Evolutionary conservation across 2,797 vertebrate species (phyloP).

Genomic region (Serranus cabrilla): DNA sequence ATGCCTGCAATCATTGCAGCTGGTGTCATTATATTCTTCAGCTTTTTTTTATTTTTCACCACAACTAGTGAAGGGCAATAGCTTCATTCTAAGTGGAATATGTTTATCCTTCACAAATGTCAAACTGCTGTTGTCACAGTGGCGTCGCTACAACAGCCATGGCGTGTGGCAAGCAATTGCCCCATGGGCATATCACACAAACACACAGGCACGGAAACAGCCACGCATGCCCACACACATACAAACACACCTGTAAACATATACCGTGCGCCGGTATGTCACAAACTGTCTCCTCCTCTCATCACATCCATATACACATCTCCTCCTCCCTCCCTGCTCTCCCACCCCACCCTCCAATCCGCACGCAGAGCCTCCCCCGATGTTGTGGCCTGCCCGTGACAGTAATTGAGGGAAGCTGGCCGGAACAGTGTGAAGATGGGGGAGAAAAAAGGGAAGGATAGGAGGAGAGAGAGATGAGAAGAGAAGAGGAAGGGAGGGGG

Average conservation of each 20-base stretch:
- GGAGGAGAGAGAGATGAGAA: conserved; percentile 67
- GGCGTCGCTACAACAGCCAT: conserved; percentile 58
- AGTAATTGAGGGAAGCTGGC: conserved; percentile 88
- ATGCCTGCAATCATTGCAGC: conserved; percentile 29
- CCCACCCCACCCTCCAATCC: conserved; percentile 44
- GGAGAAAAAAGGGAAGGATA: conserved; percentile 50
- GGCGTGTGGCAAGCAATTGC: conserved; percentile 62
- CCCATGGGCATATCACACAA: conserved; percentile 66
- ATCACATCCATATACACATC: conserved; percentile 66
- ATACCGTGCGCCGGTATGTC: conserved; percentile 66
- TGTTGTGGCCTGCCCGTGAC: conserved; percentile 82
- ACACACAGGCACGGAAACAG: conserved; percentile 35
- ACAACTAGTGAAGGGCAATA: conserved; percentile 46
- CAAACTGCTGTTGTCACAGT: conserved; percentile 63
- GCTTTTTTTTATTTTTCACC: conserved; percentile 19
- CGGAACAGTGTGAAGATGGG: conserved; percentile 79
- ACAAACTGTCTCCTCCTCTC: conserved; percentile 74
- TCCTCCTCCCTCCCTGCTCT: conserved; percentile 45
- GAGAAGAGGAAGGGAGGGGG: conserved; percentile 71
- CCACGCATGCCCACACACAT: conserved; percentile 54
- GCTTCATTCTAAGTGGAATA: conserved; percentile 67
- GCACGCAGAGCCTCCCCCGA: conserved; percentile 56
- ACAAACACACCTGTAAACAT: conserved; percentile 78
- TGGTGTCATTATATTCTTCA: conserved; percentile 40
- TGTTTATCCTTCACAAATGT: conserved; percentile 74